phyloP scores from a whole-genome alignment of 2,797 vertebrate species.

The Sphenopsis melanotis region DNA sequence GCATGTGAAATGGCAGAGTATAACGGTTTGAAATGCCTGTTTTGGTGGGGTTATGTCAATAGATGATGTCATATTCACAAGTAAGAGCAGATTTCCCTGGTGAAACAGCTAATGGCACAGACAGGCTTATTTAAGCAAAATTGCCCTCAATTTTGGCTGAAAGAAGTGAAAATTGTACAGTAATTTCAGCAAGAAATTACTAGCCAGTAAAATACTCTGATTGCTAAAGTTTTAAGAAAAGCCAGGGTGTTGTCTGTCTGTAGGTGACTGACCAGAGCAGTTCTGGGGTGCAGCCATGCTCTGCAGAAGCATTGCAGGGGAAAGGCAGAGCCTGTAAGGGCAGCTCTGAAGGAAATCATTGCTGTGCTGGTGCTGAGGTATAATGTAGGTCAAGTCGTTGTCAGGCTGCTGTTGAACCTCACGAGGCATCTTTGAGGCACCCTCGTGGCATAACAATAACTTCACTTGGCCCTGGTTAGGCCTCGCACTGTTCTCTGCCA shows the following conservation, averaged over 20 bases:
- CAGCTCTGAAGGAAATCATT: not conserved
- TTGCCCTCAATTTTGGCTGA: conserved; percentile 57
- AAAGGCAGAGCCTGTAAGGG: rapidly evolving
- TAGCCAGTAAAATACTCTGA: not conserved
- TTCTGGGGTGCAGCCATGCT: rapidly evolving
- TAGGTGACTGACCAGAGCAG: not conserved
- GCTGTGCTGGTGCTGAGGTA: too few relatives aligned
- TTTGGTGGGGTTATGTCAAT: conserved; percentile 38
- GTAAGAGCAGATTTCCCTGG: conserved; percentile 41
- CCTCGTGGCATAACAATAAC: not conserved
- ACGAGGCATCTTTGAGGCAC: not conserved
- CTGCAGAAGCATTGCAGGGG: not conserved
- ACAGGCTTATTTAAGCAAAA: conserved; percentile 48
- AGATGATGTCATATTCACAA: conserved; percentile 41
- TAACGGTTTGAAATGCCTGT: not conserved
- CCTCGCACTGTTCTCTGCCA: rapidly evolving
- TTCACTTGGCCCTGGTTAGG: not conserved
- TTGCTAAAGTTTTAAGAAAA: not conserved
- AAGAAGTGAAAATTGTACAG: conserved; percentile 54
- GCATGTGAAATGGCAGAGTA: not conserved
- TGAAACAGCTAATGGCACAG: conserved; percentile 36
- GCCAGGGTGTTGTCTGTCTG: not conserved
- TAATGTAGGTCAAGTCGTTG: rapidly evolving
- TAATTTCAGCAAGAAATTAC: conserved; percentile 32
- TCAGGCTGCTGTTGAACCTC: not conserved